Evolutionary conservation across 2,888 invertebrate genomes (phyloP).

Genomic region (Pseudanteris insignis): DNA sequence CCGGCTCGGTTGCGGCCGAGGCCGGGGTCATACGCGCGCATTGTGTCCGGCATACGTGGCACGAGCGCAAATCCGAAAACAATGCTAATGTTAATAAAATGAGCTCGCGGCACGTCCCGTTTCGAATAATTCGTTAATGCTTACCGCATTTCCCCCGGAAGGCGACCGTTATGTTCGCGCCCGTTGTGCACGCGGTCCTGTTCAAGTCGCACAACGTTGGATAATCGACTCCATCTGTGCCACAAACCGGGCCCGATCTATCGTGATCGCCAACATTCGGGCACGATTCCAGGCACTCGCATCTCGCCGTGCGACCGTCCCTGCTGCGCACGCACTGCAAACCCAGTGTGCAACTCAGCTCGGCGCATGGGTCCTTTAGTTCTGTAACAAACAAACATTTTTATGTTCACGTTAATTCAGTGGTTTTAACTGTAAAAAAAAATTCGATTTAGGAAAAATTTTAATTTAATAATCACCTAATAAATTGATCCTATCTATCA

Average conservation of each 20-base stretch:
- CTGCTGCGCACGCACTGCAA: conserved; percentile 70
- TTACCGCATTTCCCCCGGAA: conserved; percentile 89
- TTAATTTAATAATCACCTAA: too few species aligned
- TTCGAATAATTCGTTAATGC: conserved; percentile 54
- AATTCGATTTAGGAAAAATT: too few species aligned
- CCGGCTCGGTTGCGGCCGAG: too few species aligned
- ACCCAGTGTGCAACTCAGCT: conserved; percentile 70
- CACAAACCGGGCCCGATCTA: conserved; percentile 82
- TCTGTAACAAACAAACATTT: conserved; percentile 54
- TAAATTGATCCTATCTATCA: too few species aligned
- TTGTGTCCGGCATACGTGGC: conserved; percentile 2
- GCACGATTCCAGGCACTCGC: conserved; percentile 82
- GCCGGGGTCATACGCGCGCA: background rate
- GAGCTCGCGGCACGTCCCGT: background rate
- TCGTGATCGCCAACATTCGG: conserved; percentile 85
- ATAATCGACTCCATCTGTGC: conserved; percentile 85
- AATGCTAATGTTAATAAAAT: conserved; percentile 26
- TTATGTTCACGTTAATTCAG: background rate
- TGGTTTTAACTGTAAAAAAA: conserved; percentile 3
- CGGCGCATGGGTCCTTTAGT: conserved; percentile 70
- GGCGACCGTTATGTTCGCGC: conserved; percentile 80
- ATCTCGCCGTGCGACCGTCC: conserved; percentile 78
- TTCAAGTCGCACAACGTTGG: conserved; percentile 86
- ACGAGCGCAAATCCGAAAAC: conserved; percentile 14
- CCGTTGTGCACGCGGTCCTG: conserved; percentile 79